Percentiles rank a stretch among this genome's conserved stretches.
Evolutionary conservation across 1,140 invertebrate genomes (phyloP).

Genomic region (Meloidogyne hapla): DNA sequence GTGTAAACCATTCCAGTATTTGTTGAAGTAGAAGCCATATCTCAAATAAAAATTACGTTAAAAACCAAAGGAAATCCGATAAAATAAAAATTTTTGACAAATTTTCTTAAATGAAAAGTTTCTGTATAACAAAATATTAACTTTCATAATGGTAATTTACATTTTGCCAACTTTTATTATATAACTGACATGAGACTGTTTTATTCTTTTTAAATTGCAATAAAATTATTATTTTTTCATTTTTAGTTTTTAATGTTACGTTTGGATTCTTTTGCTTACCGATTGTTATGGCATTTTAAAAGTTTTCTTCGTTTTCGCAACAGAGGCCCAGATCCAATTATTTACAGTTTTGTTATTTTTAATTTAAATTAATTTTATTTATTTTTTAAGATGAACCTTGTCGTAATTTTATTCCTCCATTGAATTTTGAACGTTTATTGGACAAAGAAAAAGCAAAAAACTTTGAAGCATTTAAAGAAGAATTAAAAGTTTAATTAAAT

Average conservation of each 20-base stretch:
- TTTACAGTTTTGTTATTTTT: conserved; percentile 10
- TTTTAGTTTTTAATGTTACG: conserved; percentile 3
- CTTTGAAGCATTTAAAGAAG: background rate
- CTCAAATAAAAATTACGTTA: background rate
- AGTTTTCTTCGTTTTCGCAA: background rate
- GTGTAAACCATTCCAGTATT: conserved; percentile 22
- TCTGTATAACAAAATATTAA: no score
- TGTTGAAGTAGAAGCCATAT: background rate
- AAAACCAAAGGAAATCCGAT: no score
- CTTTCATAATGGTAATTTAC: no score
- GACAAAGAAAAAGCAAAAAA: background rate
- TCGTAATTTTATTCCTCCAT: conserved; percentile 10
- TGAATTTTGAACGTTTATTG: conserved; percentile 1
- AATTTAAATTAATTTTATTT: background rate
- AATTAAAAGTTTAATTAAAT: background rate
- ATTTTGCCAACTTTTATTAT: no score
- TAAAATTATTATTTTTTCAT: background rate
- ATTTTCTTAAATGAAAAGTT: background rate
- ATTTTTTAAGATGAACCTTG: background rate
- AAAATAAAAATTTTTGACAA: background rate
- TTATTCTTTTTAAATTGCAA: no score
- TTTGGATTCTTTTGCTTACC: conserved; percentile 17
- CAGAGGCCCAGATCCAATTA: conserved; percentile 9
- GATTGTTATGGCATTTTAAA: conserved; percentile 19
- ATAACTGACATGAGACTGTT: no score